Percentiles rank a stretch among this genome's conserved stretches.
Conservation (phyloP, 2,888 invertebrate species). For the Microplitis manilae region DNA sequence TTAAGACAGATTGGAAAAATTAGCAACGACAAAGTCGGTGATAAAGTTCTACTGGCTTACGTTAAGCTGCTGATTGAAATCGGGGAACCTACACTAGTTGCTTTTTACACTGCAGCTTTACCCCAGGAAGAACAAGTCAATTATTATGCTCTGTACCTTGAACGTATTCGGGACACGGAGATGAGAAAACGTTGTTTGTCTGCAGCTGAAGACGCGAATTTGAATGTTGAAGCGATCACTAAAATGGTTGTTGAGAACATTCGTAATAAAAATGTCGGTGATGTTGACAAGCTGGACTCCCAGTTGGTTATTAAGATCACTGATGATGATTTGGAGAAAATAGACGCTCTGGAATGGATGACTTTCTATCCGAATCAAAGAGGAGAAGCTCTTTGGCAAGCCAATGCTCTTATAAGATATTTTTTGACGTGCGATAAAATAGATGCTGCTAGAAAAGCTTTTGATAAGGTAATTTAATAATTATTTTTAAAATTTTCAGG, state of each 20-base stretch:
- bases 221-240: constrained; percentile 89
- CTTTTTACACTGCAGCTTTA: constrained; percentile 88
- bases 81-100: constrained; percentile 84
- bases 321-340: constrained; percentile 81
- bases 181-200: constrained; percentile 79
- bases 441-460: constrained; percentile 85
- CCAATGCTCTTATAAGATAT: constrained; percentile 89
- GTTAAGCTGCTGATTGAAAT: constrained; percentile 81
- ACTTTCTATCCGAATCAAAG: constrained; percentile 84
- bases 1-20: constrained; percentile 85
- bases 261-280: constrained; percentile 70
- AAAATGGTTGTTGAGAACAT: constrained; percentile 88
- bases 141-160: constrained; percentile 80
- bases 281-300: constrained; percentile 40
- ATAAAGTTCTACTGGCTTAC: constrained; percentile 83
- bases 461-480: constrained; percentile 74
- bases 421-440: constrained; percentile 88
- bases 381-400: constrained; percentile 86
- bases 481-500: not conserved
- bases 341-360: constrained; percentile 89
- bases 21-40: constrained; percentile 80
- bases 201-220: constrained; percentile 81
- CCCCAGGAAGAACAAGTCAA: constrained; percentile 76
- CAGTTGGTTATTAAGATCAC: constrained; percentile 76
- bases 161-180: constrained; percentile 78